Conservation (phyloP, 2,888 invertebrate species). For the Celastrina argiolus region DNA sequence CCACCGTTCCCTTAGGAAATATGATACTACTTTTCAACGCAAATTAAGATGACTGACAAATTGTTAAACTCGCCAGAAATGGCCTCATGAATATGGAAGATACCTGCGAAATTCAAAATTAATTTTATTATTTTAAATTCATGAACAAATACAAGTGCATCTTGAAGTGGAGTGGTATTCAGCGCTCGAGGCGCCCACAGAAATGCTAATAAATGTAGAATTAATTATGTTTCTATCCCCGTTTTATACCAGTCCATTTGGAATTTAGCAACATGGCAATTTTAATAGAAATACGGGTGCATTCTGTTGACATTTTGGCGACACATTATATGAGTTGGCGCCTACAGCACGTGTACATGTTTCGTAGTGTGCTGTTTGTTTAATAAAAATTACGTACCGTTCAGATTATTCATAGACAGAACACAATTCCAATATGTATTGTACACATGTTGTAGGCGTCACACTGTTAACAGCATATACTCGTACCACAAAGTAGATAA, state of each 20-base stretch:
- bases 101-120: neutral
- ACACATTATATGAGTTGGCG: no score
- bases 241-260: neutral
- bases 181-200: slow-evolving; percentile 4
- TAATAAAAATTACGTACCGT: no score
- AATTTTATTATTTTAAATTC: slow-evolving; percentile 10
- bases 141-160: slow-evolving; percentile 7
- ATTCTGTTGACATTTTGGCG: neutral
- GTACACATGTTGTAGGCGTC: no score
- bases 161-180: neutral
- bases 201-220: slow-evolving; percentile 10
- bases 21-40: neutral
- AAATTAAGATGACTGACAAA: neutral
- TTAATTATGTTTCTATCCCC: slow-evolving; percentile 9
- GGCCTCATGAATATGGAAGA: neutral
- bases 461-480: no score
- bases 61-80: neutral
- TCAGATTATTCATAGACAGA: no score
- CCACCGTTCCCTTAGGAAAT: no score
- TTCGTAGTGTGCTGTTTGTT: no score
- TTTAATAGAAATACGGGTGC: neutral
- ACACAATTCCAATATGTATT: no score
- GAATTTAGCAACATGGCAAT: neutral
- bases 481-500: no score
- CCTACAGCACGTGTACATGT: no score